Evolutionary conservation across 1,140 invertebrate species (phyloP).

Genomic region (Helicoverpa armigera): DNA sequence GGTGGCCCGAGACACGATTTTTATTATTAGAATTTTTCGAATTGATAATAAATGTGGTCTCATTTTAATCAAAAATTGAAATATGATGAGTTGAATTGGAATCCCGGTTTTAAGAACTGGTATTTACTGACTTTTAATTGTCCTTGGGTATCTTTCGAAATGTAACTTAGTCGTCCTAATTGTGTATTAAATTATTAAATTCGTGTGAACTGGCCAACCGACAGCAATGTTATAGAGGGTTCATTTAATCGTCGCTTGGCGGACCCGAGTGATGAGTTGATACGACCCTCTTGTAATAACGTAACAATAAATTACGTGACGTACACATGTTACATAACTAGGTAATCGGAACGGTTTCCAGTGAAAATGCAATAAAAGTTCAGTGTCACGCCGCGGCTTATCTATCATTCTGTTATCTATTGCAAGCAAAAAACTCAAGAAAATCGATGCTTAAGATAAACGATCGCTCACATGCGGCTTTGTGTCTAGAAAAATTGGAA

Average conservation of each 20-base stretch:
- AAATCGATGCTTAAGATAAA: slow-evolving; percentile 15
- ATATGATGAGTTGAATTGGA: not conserved
- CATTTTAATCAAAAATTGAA: not conserved
- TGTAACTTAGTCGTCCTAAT: not conserved
- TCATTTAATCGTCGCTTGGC: not conserved
- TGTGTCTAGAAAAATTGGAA: not conserved
- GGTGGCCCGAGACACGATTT: not conserved
- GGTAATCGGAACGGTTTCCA: not conserved
- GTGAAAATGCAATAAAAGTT: slow-evolving; percentile 20
- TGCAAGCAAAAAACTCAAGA: not conserved
- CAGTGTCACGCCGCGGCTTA: not conserved
- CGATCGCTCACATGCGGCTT: not conserved
- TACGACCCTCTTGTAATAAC: not conserved
- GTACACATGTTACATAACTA: not conserved
- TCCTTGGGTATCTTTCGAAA: too few relatives aligned
- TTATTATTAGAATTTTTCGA: not conserved
- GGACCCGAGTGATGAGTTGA: not conserved
- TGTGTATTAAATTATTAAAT: not conserved
- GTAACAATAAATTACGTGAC: not conserved
- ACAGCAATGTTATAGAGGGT: not conserved
- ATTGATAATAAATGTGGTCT: not conserved
- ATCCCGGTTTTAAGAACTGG: not conserved
- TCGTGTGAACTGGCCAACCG: not conserved
- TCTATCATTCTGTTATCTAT: slow-evolving; percentile 1
- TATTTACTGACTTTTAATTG: too few relatives aligned